Evolutionary conservation across 2,888 invertebrate species (phyloP).

Genomic region (Dynastes hyllus): DNA sequence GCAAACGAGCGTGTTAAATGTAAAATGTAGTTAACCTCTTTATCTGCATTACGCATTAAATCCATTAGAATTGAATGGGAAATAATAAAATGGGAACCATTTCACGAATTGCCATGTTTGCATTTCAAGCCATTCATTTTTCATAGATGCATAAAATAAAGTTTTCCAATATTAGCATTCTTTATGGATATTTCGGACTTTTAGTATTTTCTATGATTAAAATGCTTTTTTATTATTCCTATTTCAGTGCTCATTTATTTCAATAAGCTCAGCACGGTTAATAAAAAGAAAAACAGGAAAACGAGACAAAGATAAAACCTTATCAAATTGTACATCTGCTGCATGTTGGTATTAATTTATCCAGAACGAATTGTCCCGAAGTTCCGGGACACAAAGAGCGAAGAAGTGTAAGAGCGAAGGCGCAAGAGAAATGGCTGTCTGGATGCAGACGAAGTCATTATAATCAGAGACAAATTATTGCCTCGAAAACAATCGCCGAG

Average conservation of each 20-base stretch:
- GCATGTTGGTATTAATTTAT: conserved; percentile 27
- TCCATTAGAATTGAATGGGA: too few species aligned
- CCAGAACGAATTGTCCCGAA: conserved; percentile 17
- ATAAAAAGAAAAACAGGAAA: neutral
- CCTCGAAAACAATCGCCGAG: conserved; percentile 56
- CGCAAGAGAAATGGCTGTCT: conserved; percentile 34
- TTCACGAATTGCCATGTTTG: too few species aligned
- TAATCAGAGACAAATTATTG: conserved; percentile 55
- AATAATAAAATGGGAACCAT: too few species aligned
- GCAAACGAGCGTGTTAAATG: too few species aligned
- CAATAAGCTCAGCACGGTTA: neutral
- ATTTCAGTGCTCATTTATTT: neutral
- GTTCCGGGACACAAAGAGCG: neutral
- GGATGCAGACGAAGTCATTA: conserved; percentile 46
- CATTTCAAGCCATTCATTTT: too few species aligned
- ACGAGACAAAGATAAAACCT: conserved; percentile 21
- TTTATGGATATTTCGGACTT: too few species aligned
- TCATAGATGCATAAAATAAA: too few species aligned
- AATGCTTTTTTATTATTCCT: too few species aligned
- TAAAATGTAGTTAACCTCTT: too few species aligned
- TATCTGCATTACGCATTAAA: too few species aligned
- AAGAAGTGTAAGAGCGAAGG: neutral
- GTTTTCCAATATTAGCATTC: too few species aligned
- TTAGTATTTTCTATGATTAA: too few species aligned
- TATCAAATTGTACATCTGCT: conserved; percentile 36